These are phyloP conservation scores for Agrilus cyanescens DNA, from an alignment of 2,888 invertebrate genomes.

Conservation along the genomic window DNA sequence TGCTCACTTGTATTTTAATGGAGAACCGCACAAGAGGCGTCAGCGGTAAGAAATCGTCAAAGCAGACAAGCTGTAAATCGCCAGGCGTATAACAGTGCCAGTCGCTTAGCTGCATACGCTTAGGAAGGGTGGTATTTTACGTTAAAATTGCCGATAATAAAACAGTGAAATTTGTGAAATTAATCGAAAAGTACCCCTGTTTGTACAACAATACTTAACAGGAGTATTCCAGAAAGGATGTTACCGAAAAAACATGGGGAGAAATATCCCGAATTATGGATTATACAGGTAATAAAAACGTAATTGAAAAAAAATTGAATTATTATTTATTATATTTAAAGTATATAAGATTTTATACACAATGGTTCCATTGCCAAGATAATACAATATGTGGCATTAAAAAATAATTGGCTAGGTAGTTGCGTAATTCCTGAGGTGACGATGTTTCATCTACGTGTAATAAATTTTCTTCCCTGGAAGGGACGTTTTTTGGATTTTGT, in stretches of 20 bases:
- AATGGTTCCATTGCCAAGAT: not conserved
- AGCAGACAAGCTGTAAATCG: too few relatives aligned
- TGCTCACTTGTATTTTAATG: too few relatives aligned
- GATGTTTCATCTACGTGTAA: not conserved
- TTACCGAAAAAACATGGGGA: not conserved
- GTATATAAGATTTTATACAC: constrained; percentile 2
- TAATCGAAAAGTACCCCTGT: not conserved
- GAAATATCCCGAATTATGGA: not conserved
- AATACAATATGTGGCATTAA: not conserved
- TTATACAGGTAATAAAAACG: not conserved
- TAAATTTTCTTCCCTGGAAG: not conserved
- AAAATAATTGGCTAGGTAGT: constrained; percentile 1
- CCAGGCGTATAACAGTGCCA: too few relatives aligned
- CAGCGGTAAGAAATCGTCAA: too few relatives aligned
- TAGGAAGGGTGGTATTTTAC: too few relatives aligned
- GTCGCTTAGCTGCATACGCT: too few relatives aligned
- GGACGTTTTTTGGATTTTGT: not conserved
- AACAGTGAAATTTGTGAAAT: not conserved
- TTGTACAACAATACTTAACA: not conserved
- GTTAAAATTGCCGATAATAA: too few relatives aligned
- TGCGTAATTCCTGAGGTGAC: not conserved
- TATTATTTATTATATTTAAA: too few relatives aligned
- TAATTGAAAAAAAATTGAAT: too few relatives aligned
- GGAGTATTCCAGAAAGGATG: not conserved
- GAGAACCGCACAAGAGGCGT: too few relatives aligned